These are phyloP conservation scores for Hybognathus amarus DNA, from an alignment of 2,797 vertebrate genomes.

Conservation along the genomic window DNA sequence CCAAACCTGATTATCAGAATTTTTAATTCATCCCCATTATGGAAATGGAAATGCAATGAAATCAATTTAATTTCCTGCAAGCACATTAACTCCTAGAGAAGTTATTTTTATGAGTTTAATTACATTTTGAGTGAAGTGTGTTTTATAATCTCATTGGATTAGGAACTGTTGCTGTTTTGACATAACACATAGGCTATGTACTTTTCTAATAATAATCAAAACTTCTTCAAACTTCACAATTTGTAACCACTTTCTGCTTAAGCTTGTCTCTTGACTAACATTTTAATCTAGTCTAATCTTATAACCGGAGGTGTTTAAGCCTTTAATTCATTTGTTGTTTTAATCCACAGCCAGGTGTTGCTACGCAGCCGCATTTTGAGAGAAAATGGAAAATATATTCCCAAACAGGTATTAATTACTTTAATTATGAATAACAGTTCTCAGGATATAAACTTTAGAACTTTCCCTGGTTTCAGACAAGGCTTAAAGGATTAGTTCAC, in stretches of 20 bases:
- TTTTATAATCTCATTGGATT: background rate
- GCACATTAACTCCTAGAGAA: background rate
- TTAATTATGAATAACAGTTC: background rate
- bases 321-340: conserved; percentile 1
- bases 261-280: background rate
- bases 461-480: too few relatives aligned
- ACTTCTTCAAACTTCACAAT: too few relatives aligned
- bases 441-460: background rate
- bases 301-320: background rate
- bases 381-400: conserved; percentile 75
- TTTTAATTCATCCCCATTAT: background rate
- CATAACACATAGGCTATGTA: too few relatives aligned
- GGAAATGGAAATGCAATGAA: background rate
- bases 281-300: background rate
- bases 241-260: too few relatives aligned
- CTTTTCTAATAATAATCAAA: too few relatives aligned
- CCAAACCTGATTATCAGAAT: background rate
- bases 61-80: background rate
- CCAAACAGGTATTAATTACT: conserved; percentile 63
- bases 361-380: conserved; percentile 74
- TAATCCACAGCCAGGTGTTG: conserved; percentile 71
- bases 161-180: background rate
- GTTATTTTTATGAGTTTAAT: background rate
- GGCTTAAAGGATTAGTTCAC: too few relatives aligned
- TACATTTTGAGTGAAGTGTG: background rate